phyloP scores from a whole-genome alignment of 2,797 vertebrate species.

The Sebastes taczanowskii region DNA sequence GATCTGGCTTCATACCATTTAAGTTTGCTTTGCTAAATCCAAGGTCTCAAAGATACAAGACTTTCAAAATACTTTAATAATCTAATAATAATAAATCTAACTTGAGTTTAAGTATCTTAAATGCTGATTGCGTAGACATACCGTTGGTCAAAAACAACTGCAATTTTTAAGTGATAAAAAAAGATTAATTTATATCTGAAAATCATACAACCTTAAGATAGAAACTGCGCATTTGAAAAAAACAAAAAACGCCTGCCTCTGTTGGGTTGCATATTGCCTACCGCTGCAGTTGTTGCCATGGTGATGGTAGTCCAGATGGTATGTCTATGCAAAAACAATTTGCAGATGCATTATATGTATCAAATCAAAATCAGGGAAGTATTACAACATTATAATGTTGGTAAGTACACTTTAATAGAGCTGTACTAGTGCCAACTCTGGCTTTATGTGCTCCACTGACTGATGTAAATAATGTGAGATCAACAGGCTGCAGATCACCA shows the following conservation, averaged over 20 bases:
- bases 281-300: conserved; percentile 62
- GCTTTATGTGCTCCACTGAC: not conserved
- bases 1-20: not conserved
- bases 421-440: not conserved
- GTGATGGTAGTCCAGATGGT: conserved; percentile 48
- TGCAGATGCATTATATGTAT: conserved; percentile 41
- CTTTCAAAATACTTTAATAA: not conserved
- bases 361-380: conserved; percentile 27
- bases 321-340: conserved; percentile 43
- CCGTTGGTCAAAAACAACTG: not conserved
- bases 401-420: not conserved
- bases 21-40: not conserved
- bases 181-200: not conserved
- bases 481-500: conserved; percentile 2
- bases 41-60: not conserved
- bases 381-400: conserved; percentile 4
- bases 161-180: not conserved
- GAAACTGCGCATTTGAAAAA: not conserved
- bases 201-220: not conserved
- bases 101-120: not conserved
- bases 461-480: conserved; percentile 11
- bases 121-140: not conserved
- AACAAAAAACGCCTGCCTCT: not conserved
- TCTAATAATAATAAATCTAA: not conserved
- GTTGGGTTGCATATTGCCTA: conserved; percentile 21